Evolutionary conservation across 2,888 invertebrate genomes (phyloP).

Genomic region (Coenonympha glycerion): DNA sequence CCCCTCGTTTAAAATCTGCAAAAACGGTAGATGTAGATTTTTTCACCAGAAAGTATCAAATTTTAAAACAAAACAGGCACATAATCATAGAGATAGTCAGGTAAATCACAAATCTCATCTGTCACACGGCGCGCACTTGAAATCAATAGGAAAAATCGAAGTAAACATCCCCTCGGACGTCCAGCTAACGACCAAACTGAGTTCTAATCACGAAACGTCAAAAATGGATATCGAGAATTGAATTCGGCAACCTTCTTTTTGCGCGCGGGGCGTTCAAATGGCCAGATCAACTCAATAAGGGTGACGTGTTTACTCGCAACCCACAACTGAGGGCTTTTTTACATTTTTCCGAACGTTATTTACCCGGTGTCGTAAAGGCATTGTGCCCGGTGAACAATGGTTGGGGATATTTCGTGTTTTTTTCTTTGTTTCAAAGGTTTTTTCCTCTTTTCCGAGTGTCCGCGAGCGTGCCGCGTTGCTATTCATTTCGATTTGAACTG

Average conservation of each 20-base stretch:
- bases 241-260: constrained; percentile 65
- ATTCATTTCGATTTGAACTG: constrained; percentile 51
- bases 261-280: constrained; percentile 61
- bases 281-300: constrained; percentile 75
- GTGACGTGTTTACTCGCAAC: constrained; percentile 71
- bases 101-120: constrained; percentile 15
- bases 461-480: constrained; percentile 35
- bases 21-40: no score
- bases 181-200: constrained; percentile 68
- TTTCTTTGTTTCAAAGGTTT: constrained; percentile 35
- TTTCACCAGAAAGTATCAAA: no score
- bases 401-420: constrained; percentile 51
- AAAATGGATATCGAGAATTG: constrained; percentile 75
- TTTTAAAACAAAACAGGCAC: no score
- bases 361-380: constrained; percentile 73
- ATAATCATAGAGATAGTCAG: constrained; percentile 7
- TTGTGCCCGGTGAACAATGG: constrained; percentile 67
- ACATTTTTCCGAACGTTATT: constrained; percentile 70
- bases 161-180: constrained; percentile 41
- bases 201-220: constrained; percentile 75
- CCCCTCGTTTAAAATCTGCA: no score
- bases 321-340: constrained; percentile 65
- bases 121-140: constrained; percentile 34
- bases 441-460: constrained; percentile 43
- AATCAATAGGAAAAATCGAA: constrained; percentile 46